These are phyloP conservation scores for Orchesellides sinensis DNA, from an alignment of 2,888 invertebrate genomes.

Conservation along the genomic window DNA sequence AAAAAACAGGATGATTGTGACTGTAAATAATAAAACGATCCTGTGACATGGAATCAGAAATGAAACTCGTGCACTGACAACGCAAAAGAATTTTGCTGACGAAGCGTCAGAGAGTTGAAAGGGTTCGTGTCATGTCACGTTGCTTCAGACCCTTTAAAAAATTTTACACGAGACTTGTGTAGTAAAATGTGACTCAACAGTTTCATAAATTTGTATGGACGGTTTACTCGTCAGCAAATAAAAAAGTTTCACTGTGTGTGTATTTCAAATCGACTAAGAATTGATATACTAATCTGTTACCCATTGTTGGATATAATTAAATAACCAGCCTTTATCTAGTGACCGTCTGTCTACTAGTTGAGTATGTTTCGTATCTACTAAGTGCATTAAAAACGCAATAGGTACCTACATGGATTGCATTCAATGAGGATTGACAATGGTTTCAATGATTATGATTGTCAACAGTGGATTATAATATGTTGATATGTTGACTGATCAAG, in stretches of 20 bases:
- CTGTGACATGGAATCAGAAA: too few species aligned
- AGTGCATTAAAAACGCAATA: too few species aligned
- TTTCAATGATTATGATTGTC: too few species aligned
- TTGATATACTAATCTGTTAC: slow-evolving; percentile 35
- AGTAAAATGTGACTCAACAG: slow-evolving; percentile 38
- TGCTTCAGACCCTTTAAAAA: slow-evolving; percentile 7
- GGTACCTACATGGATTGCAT: too few species aligned
- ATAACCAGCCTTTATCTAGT: neutral
- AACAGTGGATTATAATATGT: too few species aligned
- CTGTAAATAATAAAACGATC: too few species aligned
- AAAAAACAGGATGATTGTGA: too few species aligned
- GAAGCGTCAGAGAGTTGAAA: neutral
- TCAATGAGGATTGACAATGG: too few species aligned
- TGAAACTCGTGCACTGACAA: slow-evolving; percentile 1
- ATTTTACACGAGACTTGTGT: neutral
- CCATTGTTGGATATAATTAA: slow-evolving; percentile 51
- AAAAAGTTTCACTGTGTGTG: neutral
- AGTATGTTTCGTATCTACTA: too few species aligned
- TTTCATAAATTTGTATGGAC: slow-evolving; percentile 7
- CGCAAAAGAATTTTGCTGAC: slow-evolving; percentile 7
- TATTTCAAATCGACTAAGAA: slow-evolving; percentile 3
- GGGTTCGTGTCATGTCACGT: neutral
- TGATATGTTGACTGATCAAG: too few species aligned
- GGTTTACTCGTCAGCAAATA: slow-evolving; percentile 4
- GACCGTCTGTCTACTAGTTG: neutral